Evolutionary conservation across 2,888 invertebrate genomes (phyloP).

Genomic region (Gryllus longicercus): DNA sequence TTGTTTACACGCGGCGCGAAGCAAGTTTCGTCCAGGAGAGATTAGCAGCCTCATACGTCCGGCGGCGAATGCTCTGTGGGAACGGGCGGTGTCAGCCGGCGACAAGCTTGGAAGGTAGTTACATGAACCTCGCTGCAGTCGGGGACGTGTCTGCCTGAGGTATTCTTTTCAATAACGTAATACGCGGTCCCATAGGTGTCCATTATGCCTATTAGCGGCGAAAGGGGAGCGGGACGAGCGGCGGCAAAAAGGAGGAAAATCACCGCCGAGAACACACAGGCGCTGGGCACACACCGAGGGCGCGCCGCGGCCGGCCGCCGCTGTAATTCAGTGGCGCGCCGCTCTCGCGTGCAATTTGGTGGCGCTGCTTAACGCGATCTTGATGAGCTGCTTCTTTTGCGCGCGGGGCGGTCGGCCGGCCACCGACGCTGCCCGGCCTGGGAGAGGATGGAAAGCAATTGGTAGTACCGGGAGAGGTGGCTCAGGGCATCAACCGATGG

Average conservation of each 20-base stretch:
- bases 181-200: neutral
- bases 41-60: too few species aligned
- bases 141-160: neutral
- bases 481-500: too few species aligned
- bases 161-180: conserved; percentile 10
- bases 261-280: neutral
- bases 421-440: too few species aligned
- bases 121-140: neutral
- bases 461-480: too few species aligned
- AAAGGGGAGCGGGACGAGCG: neutral
- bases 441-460: too few species aligned
- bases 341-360: neutral
- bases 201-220: neutral
- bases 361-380: neutral
- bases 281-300: neutral
- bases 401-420: too few species aligned
- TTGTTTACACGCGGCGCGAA: too few species aligned
- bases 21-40: too few species aligned
- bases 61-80: too few species aligned
- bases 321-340: neutral
- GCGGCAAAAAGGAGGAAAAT: conserved; percentile 2
- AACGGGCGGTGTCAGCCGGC: too few species aligned
- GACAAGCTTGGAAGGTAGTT: neutral
- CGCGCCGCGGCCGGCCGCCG: neutral
- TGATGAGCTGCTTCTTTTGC: conserved; percentile 1